Evolutionary conservation across 1,140 invertebrate species (phyloP).

Genomic region (Tetragnatha versicolor): DNA sequence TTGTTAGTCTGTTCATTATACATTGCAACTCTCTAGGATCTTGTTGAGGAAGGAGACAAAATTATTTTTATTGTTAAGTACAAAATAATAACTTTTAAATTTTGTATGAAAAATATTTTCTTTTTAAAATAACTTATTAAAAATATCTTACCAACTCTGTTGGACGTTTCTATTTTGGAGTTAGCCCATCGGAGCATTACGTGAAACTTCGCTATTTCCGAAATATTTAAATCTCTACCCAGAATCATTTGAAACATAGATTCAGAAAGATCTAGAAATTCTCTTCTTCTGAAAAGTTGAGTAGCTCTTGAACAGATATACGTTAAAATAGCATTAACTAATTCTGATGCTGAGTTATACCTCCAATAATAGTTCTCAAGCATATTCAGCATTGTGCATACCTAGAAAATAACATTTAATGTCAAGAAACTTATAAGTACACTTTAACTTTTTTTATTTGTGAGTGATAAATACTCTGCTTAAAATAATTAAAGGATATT

Average conservation of each 20-base stretch:
- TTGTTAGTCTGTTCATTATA: conserved; percentile 72
- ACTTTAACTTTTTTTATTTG: too few species aligned
- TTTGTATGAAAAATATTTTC: not conserved
- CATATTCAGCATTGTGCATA: conserved; percentile 89
- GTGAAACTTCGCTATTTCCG: conserved; percentile 92
- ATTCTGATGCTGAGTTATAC: conserved; percentile 89
- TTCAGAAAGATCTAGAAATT: conserved; percentile 87
- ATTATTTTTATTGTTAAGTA: too few species aligned
- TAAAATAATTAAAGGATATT: too few species aligned
- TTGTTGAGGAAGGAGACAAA: not conserved
- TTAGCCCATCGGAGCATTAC: conserved; percentile 90
- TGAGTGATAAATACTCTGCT: too few species aligned
- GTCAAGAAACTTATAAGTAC: too few species aligned
- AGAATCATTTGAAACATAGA: conserved; percentile 96
- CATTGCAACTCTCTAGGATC: conserved; percentile 46
- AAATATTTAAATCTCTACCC: conserved; percentile 82
- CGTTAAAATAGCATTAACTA: conserved; percentile 92
- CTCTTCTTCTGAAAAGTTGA: conserved; percentile 80
- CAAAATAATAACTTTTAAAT: not conserved
- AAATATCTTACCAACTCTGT: conserved; percentile 64
- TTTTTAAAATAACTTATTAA: conserved; percentile 67
- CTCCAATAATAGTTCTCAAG: conserved; percentile 95
- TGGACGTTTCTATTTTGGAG: conserved; percentile 70
- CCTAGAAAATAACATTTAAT: conserved; percentile 64
- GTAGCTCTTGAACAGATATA: conserved; percentile 84